Evolutionary conservation across 2,113 vertebrate genomes (phyloP), one percentile per base, ranked within the genome.

Genomic region (Alexandromys fortis): DNA sequence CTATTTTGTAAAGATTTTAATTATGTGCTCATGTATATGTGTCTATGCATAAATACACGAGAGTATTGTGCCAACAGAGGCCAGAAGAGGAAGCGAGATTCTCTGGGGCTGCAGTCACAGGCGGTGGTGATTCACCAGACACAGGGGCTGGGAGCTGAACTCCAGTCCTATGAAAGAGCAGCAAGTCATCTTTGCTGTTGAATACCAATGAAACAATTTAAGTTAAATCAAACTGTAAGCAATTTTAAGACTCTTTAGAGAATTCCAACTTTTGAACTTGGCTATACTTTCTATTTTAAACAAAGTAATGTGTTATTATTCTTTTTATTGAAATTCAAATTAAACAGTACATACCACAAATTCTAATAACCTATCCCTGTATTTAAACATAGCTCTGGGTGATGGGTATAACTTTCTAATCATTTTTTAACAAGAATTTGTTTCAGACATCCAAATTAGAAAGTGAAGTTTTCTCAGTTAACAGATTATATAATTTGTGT

Each of bases 301-400:
- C 30, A 24, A 70, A 70, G 68, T 70, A 86, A 86, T 3, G 35
- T 42, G 47, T 49, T 70, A 33, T 45, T 70, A 24, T 52, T 30
- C 83, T 86, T 70, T 86, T 87, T 87, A 70, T 52, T 87, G 35
- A 86, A 70, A 70, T 87, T 49, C 65, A 87, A 87, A 52, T 87
- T n/a, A 87, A 35, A 68, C 9, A 35, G 7, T 52, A 33, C 6
- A 52, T 70, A 35, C 16, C 85, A 87, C 65, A 70, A 87, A 87
- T 52, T 87, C 65, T 87, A 87, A 87, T 87, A 87, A n/a, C 33
- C 85, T 70, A 52, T n/a, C 33, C 21, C 45, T 52, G 17, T 87
- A 52, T 52, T 47, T 70, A n/a, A 87, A 24, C 65, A 87, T 68
- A 87, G 85, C 85, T 87, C 65, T 70, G 45, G 65, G 33, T 70